Conservation (phyloP, 2,888 invertebrate species). For the Cataglyphis cursor region DNA sequence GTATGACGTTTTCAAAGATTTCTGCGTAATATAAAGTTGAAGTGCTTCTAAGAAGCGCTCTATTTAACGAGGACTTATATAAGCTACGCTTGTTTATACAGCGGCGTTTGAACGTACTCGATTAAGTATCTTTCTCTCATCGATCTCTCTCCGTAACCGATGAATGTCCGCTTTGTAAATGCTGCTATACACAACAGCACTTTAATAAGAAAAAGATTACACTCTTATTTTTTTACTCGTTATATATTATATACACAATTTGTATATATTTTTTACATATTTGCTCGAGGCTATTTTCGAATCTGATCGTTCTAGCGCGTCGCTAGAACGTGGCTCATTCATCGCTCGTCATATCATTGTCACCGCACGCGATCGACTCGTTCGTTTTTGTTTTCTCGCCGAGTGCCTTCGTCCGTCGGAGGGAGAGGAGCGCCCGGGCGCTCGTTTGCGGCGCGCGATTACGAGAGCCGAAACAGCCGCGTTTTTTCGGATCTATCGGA, state of each 20-base stretch:
- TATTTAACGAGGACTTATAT: background rate
- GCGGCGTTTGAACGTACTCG: background rate
- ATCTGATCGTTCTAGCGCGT: conserved; percentile 52
- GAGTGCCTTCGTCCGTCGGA: conserved; percentile 6
- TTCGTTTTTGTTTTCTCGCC: conserved; percentile 49
- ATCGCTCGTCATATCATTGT: conserved; percentile 47
- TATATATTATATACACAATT: background rate
- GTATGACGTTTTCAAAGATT: background rate
- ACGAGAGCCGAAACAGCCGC: conserved; percentile 60
- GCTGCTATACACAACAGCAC: background rate
- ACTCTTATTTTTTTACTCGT: background rate
- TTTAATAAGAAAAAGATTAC: background rate
- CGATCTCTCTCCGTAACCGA: background rate
- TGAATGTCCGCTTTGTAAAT: conserved; percentile 18
- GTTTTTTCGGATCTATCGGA: conserved; percentile 75
- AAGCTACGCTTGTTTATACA: conserved; percentile 18
- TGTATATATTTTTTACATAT: background rate
- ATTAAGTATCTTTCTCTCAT: conserved; percentile 28
- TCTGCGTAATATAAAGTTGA: background rate
- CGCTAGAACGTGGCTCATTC: conserved; percentile 38
- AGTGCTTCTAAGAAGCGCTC: background rate
- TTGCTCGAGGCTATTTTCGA: background rate
- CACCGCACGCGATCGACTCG: conserved; percentile 29
- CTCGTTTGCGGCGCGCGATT: conserved; percentile 54
- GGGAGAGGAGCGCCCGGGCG: background rate